A percentile compares a stretch with the other conserved stretches of the same genome.
These are phyloP conservation scores for Geodia barretti DNA, from an alignment of 37 sponge, comb jelly and placozoan genomes.

Conservation along the genomic window DNA sequence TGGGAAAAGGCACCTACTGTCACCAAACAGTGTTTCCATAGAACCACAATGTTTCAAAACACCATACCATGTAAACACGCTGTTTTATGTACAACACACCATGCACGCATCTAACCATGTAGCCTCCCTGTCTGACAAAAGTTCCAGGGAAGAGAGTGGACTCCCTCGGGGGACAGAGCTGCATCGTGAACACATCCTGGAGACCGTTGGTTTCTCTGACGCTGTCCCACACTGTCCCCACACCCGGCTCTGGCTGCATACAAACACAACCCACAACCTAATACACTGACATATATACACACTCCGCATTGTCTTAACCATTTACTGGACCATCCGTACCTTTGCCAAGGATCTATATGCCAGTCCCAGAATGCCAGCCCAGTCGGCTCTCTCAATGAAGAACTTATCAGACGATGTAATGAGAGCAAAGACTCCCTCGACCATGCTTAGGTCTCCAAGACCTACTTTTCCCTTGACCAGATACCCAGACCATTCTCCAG, in stretches of 20 bases:
- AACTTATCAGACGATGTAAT: slow-evolving; percentile 27
- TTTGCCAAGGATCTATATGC: slow-evolving; percentile 42
- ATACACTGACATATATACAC: neutral
- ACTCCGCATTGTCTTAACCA: neutral
- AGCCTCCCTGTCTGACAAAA: neutral
- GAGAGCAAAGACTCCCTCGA: slow-evolving; percentile 8
- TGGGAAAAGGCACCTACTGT: neutral
- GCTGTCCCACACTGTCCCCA: slow-evolving; percentile 30
- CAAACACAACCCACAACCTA: too few species aligned
- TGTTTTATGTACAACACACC: neutral
- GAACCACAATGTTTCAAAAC: neutral
- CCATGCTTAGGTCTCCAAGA: neutral
- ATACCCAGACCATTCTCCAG: slow-evolving; percentile 38
- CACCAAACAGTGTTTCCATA: too few species aligned
- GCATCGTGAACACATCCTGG: slow-evolving; percentile 27
- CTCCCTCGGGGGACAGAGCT: slow-evolving; percentile 46
- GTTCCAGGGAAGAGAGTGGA: neutral
- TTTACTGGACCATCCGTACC: too few species aligned
- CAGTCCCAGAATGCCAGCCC: slow-evolving; percentile 65
- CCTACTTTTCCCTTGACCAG: slow-evolving; percentile 14
- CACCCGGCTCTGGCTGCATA: slow-evolving; percentile 7
- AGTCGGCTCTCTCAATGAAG: slow-evolving; percentile 28
- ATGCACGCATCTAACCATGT: slow-evolving; percentile 6
- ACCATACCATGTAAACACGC: too few species aligned
- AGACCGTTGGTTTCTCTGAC: neutral